Conservation (phyloP, 2,113 vertebrate species). For the Clinocottus analis region DNA sequence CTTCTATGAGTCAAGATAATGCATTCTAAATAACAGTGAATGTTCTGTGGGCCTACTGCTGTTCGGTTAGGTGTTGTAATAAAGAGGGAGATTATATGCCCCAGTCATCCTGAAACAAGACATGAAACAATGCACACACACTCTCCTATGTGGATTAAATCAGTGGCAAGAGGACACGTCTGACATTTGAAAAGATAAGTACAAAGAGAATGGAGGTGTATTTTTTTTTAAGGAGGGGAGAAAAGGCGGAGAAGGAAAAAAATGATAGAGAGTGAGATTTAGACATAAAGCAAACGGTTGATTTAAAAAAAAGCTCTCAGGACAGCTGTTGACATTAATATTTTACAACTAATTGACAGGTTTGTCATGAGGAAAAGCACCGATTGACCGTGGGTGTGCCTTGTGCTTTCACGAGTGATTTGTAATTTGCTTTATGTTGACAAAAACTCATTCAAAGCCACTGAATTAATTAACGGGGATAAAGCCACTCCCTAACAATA, state of each 20-base stretch:
- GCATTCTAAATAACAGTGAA: constrained; percentile 16
- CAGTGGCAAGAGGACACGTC: constrained; percentile 27
- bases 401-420: neutral
- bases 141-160: constrained; percentile 44
- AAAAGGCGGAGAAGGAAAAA: neutral
- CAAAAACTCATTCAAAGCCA: neutral
- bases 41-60: constrained; percentile 13
- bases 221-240: neutral
- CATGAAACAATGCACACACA: constrained; percentile 36
- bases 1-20: constrained; percentile 23
- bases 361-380: constrained; percentile 18
- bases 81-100: constrained; percentile 50
- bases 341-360: constrained; percentile 5
- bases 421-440: constrained; percentile 17
- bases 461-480: neutral
- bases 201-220: constrained; percentile 10
- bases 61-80: constrained; percentile 2
- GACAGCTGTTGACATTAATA: constrained; percentile 14
- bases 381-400: neutral
- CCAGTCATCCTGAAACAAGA: constrained; percentile 57
- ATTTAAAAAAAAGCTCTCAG: neutral
- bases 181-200: constrained; percentile 46
- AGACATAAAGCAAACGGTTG: constrained; percentile 1
- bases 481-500: neutral
- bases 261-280: neutral